Conservation (phyloP, 1,140 invertebrate genomes). For the Oreohelix idahoensis region DNA sequence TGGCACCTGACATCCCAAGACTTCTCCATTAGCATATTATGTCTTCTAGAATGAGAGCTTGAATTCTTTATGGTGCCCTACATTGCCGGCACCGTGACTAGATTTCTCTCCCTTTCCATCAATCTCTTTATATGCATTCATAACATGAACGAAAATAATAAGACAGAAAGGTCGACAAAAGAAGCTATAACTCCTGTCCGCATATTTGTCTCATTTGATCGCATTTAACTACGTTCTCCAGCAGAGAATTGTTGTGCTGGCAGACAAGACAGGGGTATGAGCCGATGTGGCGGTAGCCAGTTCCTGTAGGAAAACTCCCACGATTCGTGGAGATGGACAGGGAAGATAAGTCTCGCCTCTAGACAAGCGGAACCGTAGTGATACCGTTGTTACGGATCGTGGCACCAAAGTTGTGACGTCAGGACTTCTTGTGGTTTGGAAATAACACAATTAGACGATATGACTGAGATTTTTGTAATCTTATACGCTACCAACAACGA, state of each 20-base stretch:
- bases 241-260: background rate
- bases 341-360: background rate
- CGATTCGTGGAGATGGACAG: background rate
- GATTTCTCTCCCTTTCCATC: background rate
- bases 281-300: background rate
- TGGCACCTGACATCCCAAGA: background rate
- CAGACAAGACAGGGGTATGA: background rate
- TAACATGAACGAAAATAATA: background rate
- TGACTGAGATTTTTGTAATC: too few relatives aligned
- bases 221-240: background rate
- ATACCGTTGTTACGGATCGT: background rate
- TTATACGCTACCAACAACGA: too few relatives aligned
- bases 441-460: too few relatives aligned
- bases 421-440: background rate
- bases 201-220: background rate
- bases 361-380: background rate
- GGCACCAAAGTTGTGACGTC: background rate
- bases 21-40: constrained; percentile 14
- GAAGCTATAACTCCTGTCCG: background rate
- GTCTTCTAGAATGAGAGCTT: background rate
- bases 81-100: background rate
- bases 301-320: background rate
- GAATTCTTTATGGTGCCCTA: background rate
- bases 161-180: background rate
- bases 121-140: background rate